Base-by-base conservation (phyloP, 2,797 vertebrate genomes). In the Bucorvus abyssinicus region DNA sequence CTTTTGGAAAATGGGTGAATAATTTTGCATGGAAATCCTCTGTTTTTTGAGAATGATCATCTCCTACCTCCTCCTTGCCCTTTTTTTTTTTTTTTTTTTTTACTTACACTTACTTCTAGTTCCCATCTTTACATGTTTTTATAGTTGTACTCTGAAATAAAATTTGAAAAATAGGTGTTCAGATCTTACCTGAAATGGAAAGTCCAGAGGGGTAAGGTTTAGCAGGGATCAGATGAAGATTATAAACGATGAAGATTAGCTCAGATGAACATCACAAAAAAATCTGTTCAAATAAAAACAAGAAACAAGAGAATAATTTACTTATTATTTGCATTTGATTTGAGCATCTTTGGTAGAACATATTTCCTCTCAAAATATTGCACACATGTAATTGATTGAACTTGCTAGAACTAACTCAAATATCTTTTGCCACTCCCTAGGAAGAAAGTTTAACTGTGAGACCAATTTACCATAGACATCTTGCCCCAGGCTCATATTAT, bases 401-500 rank as follows among this genome's bases (percentile, higher is more conserved):
- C 61, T 94, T 94, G 38, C 45, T 65, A 93, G 57, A 96, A 81
- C 64, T 93, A 95, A 97, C 32, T 89, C 19, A 94, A 92, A 78
- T 74, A 70, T 30, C 29, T 87, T 96, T 95, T 95, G 22, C 36
- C 89, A 68, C 63, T 95, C 63, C 92, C 44, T 64, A 76, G 92
- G 91, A 76, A 81, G 70, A 79, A 95, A 94, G 44, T 89, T 96
- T 84, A 87, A 87, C 73, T 63, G 14, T 75, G 73, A 94, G 63
- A 85, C 61, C 21, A 73, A 87, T 95, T 94, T 67, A 77, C 71
- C 76, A 75, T 44, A 71, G 64, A 69, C 10, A 68, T 90, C 95
- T 95, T 95, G 90, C 93, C 77, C 40, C 84, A 90, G 75, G 67
- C 44, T 96, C 55, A 73, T 40, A 73, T 89, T 96, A 95, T 84